These are phyloP conservation scores for Harmothoe impar DNA, from an alignment of 2,888 invertebrate species.

Conservation along the genomic window DNA sequence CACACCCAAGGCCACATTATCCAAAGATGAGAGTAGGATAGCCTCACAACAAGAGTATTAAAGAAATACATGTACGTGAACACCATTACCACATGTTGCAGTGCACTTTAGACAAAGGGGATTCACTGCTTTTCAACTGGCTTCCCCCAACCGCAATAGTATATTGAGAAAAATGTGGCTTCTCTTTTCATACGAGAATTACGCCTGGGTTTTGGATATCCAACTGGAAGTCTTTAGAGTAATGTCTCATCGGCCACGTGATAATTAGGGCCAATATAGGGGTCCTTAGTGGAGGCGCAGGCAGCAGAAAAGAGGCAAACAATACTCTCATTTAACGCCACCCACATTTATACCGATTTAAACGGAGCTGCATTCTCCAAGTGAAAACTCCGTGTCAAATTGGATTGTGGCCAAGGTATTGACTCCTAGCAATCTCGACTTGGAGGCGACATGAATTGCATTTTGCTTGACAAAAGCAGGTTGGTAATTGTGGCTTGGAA, in stretches of 20 bases:
- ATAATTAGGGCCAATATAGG: not conserved
- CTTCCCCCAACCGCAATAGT: not conserved
- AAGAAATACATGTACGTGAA: no score
- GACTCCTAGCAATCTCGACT: conserved; percentile 40
- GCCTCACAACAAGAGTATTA: no score
- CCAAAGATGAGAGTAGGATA: no score
- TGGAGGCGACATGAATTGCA: not conserved
- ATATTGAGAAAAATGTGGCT: not conserved
- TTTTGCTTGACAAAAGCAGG: conserved; percentile 45
- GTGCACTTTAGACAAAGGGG: no score
- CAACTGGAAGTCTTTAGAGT: not conserved
- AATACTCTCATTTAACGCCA: conserved; percentile 45
- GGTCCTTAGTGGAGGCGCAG: not conserved
- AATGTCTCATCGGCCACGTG: not conserved
- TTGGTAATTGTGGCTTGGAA: conserved; percentile 40
- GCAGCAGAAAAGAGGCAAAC: conserved; percentile 31
- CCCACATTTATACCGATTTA: conserved; percentile 52
- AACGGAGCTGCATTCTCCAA: conserved; percentile 35
- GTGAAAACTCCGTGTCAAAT: conserved; percentile 54
- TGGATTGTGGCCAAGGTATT: conserved; percentile 36
- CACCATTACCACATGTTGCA: no score
- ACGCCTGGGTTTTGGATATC: not conserved
- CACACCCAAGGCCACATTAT: no score
- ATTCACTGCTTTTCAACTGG: not conserved
- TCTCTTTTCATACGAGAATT: not conserved